phyloP scores from a whole-genome alignment of 2,113 vertebrate species.

The Recurvirostra avosetta region DNA sequence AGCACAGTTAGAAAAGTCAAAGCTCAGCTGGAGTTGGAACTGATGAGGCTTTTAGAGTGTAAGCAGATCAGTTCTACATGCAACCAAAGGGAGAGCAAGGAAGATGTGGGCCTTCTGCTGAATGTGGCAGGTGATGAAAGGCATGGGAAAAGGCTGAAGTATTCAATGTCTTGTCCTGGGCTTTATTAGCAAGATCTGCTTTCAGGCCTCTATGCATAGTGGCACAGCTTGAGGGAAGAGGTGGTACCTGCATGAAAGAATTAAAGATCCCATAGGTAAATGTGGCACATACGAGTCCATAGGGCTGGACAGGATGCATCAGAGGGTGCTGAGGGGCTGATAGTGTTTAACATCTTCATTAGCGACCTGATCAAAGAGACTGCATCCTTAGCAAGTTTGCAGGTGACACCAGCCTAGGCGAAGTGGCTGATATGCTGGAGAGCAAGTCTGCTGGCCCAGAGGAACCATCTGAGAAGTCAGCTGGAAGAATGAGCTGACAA shows the following conservation, averaged over 20 bases:
- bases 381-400: neutral
- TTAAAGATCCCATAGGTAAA: neutral
- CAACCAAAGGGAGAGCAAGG: neutral
- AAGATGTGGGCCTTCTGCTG: neutral
- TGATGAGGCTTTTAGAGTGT: neutral
- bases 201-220: neutral
- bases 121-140: neutral
- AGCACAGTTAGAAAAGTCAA: neutral
- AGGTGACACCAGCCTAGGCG: neutral
- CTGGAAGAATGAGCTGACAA: neutral
- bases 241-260: neutral
- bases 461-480: neutral
- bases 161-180: neutral
- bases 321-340: neutral
- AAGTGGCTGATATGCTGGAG: neutral
- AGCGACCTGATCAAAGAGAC: neutral
- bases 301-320: neutral
- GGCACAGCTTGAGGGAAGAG: neutral
- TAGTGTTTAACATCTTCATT: neutral
- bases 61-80: neutral
- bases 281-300: fast-evolving
- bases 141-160: neutral
- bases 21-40: neutral
- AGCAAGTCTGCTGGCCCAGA: neutral
- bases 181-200: neutral